Conservation (phyloP, 2,888 invertebrate species). For the Megalurothrips usitatus region DNA sequence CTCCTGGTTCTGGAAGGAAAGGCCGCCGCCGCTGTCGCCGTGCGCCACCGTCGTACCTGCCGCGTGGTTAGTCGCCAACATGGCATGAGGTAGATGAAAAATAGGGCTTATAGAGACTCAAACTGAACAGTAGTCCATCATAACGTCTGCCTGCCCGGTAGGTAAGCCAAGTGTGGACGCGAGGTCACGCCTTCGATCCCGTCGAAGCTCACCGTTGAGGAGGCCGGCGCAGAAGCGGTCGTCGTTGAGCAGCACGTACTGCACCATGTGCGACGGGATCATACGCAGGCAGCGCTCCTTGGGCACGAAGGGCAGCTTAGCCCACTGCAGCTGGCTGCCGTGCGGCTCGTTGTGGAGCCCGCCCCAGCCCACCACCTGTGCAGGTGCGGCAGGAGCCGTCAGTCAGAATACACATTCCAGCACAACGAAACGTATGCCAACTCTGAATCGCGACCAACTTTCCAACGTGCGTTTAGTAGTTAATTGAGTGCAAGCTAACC, state of each 20-base stretch:
- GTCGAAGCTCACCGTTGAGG: background rate
- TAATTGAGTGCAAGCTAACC: no score
- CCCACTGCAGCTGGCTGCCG: background rate
- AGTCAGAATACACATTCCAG: background rate
- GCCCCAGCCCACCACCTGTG: slow-evolving; percentile 14
- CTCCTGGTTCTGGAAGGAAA: background rate
- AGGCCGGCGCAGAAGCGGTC: background rate
- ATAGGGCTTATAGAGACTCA: no score
- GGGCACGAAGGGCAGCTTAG: background rate
- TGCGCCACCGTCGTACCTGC: background rate
- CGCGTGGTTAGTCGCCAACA: background rate
- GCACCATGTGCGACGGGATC: background rate
- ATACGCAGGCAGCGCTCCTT: background rate
- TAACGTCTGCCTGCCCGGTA: background rate
- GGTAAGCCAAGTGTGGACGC: background rate
- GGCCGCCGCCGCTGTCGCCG: background rate
- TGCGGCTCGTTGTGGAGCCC: background rate
- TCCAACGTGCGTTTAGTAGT: no score
- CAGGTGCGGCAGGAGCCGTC: background rate
- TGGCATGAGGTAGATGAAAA: no score
- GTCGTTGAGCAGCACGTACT: background rate
- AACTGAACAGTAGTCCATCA: background rate
- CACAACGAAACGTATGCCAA: no score
- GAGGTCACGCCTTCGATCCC: background rate
- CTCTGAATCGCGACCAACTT: no score